Base-by-base conservation (phyloP, 2,797 vertebrate species). In the Oryzias dopingdopingensis region DNA sequence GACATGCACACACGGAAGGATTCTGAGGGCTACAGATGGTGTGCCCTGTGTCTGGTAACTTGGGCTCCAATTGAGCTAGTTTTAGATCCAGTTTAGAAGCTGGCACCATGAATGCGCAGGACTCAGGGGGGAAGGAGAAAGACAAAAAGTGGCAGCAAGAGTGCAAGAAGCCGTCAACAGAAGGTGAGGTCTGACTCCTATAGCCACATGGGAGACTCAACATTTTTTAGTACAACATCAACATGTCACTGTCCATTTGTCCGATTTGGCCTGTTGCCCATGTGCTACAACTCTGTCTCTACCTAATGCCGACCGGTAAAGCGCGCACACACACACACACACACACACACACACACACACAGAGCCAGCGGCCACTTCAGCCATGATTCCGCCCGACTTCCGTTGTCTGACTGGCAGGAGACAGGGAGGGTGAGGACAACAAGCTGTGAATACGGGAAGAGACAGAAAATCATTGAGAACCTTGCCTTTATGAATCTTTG, bases 401-500 rank as follows among this genome's bases (percentile, higher is more conserved):
- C 90, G 89, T 86, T 93, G 91, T 92, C 94, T 93, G 92, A 91
- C 92, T 94, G 90, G 92, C 79, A 92, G 91, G 91, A 87, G 77
- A 82, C 76, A 65, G 79, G 68, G 75, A 92, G 92, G 92, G 91
- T 92, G 92, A 93, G 92, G 94, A 96, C 95, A 94, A 95, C 93
- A 95, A 92, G 92, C 92, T 93, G 93, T 94, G 95, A 94, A 95
- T 96, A 97, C 93, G 88, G 93, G 92, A 94, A 93, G 93, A 96
- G 95, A 98, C 95, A 98, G 95, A 95, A 97, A 97, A 97, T 96
- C 95, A 96, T 96, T 98, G 93, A 91, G 93, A 95, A 95, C 91
- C 92, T 93, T 91, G 94, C 93, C 94, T 94, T 94, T 94, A 96
- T 98, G 94, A 98, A 97, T 98, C 94, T 95, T 98, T 96, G 94